Conservation (phyloP, 2,888 invertebrate genomes). For the Cephus spinipes region DNA sequence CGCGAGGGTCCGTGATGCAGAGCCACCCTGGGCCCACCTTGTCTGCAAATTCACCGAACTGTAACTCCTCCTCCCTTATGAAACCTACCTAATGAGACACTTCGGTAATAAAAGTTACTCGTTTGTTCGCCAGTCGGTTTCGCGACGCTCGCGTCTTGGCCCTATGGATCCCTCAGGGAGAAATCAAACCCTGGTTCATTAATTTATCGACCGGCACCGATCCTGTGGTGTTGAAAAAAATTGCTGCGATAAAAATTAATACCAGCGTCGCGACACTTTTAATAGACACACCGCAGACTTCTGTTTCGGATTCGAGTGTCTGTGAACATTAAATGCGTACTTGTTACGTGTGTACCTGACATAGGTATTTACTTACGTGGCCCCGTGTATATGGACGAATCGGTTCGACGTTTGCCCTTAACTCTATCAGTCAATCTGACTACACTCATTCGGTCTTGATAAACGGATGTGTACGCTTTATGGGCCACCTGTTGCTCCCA, state of each 20-base stretch:
- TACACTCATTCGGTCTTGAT: slow-evolving; percentile 67
- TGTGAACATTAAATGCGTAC: too few species aligned
- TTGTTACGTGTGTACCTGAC: too few species aligned
- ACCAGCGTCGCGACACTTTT: too few species aligned
- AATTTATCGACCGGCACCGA: too few species aligned
- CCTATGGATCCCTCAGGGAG: too few species aligned
- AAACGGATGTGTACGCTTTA: slow-evolving; percentile 66
- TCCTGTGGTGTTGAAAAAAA: too few species aligned
- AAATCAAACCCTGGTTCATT: too few species aligned
- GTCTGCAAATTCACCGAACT: slow-evolving; percentile 58
- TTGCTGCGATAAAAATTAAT: too few species aligned
- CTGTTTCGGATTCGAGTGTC: too few species aligned
- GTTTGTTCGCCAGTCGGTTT: slow-evolving; percentile 11
- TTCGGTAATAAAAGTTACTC: slow-evolving; percentile 46
- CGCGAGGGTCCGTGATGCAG: slow-evolving; percentile 59
- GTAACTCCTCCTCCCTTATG: slow-evolving; percentile 46
- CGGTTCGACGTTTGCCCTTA: slow-evolving; percentile 50
- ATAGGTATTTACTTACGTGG: neutral
- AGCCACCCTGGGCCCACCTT: slow-evolving; percentile 60
- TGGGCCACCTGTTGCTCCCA: slow-evolving; percentile 64
- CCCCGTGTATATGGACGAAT: neutral
- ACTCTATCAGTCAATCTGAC: slow-evolving; percentile 66
- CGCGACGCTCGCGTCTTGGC: neutral
- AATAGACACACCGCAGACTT: too few species aligned
- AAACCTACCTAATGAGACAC: slow-evolving; percentile 47